Percentiles rank a stretch among this genome's conserved stretches.
phyloP scores from a whole-genome alignment of 30 jellyfish, hydroid and myxozoan genomes.

The Cassiopea andromeda region DNA sequence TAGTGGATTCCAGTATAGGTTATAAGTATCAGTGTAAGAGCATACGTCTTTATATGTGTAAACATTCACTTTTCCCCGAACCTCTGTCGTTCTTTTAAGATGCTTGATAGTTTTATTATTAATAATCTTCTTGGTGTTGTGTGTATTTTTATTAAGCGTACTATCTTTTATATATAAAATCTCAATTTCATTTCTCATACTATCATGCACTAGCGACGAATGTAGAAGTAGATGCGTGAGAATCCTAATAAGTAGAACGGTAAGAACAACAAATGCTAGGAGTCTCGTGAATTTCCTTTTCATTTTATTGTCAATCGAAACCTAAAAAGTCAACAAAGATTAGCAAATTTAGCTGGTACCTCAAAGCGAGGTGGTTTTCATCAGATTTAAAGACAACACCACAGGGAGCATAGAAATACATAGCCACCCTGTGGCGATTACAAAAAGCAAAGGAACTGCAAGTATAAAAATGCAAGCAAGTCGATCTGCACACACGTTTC shows the following conservation, averaged over 20 bases:
- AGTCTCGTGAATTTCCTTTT: background rate
- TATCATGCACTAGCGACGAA: background rate
- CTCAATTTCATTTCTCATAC: background rate
- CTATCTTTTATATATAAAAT: background rate
- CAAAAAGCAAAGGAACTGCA: no score
- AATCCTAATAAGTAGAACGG: background rate
- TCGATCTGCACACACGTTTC: no score
- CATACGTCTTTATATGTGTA: slow-evolving; percentile 69
- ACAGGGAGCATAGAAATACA: no score
- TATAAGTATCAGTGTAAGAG: slow-evolving; percentile 34
- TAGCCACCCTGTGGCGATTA: no score
- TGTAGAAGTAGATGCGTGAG: background rate
- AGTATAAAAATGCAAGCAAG: no score
- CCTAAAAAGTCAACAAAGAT: no score
- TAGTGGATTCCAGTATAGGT: slow-evolving; percentile 72
- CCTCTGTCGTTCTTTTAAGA: background rate
- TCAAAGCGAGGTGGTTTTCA: no score
- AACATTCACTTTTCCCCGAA: slow-evolving; percentile 75
- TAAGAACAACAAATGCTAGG: background rate
- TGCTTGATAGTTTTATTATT: no score
- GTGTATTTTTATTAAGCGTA: background rate
- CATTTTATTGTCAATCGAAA: background rate
- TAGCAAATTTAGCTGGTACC: no score
- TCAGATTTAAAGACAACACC: no score
- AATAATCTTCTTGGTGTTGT: background rate